These are phyloP conservation scores for Phoxinus dragarum DNA, from an alignment of 2,797 vertebrate species.

Conservation along the genomic window DNA sequence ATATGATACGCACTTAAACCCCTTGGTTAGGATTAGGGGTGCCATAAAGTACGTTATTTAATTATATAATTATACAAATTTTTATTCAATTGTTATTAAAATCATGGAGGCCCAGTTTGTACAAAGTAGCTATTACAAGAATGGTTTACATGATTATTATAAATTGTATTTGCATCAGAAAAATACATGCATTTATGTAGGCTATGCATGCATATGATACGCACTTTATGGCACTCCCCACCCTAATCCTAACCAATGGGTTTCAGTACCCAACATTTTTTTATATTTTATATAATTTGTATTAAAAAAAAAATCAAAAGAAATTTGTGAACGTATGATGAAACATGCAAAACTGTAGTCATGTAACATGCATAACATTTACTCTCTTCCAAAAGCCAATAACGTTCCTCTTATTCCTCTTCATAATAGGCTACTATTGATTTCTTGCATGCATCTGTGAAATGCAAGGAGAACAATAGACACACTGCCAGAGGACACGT, in stretches of 20 bases:
- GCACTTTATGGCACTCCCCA: no score
- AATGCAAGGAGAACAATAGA: neutral
- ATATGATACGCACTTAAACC: no score
- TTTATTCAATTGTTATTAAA: neutral
- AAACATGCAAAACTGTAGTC: neutral
- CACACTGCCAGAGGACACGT: neutral
- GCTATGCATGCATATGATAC: no score
- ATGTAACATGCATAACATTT: neutral
- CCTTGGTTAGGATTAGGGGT: no score
- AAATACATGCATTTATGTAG: neutral
- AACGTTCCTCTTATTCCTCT: neutral
- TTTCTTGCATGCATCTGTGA: slow-evolving; percentile 6
- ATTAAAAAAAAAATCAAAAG: neutral
- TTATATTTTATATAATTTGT: neutral
- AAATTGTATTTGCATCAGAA: neutral
- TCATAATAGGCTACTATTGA: neutral
- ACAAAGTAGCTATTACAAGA: neutral
- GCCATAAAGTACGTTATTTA: no score
- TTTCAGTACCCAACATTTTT: neutral
- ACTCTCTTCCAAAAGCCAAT: neutral
- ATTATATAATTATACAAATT: no score
- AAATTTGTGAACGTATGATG: neutral
- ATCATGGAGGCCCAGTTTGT: neutral
- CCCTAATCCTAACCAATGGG: no score
- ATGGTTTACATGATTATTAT: neutral